Conservation (phyloP, 2,888 invertebrate genomes). For the Pyrgus malvae region DNA sequence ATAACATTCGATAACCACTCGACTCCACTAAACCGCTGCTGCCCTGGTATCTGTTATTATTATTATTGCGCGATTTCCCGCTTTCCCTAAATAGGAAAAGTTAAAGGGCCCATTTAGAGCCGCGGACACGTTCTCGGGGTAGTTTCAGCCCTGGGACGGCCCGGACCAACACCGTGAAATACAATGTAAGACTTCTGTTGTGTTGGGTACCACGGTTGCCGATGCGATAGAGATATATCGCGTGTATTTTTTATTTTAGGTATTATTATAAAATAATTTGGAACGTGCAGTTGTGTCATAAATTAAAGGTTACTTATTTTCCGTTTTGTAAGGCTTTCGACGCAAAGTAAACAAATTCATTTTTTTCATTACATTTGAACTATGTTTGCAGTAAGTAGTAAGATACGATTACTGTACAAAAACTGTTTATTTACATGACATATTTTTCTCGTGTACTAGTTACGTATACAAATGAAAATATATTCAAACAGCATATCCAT, state of each 20-base stretch:
- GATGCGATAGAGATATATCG: background rate
- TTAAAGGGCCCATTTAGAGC: slow-evolving; percentile 79
- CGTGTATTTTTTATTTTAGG: background rate
- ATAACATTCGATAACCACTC: slow-evolving; percentile 48
- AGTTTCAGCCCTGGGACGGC: slow-evolving; percentile 20
- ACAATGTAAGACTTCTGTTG: slow-evolving; percentile 2
- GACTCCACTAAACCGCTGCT: slow-evolving; percentile 51
- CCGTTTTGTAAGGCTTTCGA: no score
- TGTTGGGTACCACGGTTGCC: background rate
- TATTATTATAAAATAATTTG: no score
- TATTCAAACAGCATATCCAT: no score
- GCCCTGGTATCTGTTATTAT: slow-evolving; percentile 57
- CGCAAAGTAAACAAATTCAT: no score
- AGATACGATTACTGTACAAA: no score
- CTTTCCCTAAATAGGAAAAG: slow-evolving; percentile 79
- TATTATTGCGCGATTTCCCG: slow-evolving; percentile 75
- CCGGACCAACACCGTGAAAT: slow-evolving; percentile 19
- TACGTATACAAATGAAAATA: no score
- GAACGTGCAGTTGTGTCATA: no score
- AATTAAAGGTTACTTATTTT: no score
- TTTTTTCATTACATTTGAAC: no score
- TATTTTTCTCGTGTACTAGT: no score
- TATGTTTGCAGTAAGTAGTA: no score
- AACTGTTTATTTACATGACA: no score
- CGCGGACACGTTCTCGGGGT: slow-evolving; percentile 63